Evolutionary conservation across 2,888 invertebrate species (phyloP).

Genomic region (Periphyllus acericola): DNA sequence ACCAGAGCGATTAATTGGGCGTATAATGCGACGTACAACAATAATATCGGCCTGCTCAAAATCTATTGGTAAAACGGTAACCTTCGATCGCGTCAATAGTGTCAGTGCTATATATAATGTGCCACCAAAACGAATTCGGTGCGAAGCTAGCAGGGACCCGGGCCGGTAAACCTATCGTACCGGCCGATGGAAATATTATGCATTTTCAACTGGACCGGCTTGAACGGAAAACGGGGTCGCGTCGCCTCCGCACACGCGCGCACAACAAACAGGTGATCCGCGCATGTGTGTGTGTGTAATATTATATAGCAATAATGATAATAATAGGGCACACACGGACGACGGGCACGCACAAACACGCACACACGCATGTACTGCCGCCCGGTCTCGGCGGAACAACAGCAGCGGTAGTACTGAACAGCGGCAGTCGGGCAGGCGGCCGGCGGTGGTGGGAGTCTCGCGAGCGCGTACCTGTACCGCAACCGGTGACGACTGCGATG

Average conservation of each 20-base stretch:
- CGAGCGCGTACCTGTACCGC: background rate
- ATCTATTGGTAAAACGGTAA: too few species aligned
- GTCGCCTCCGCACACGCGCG: background rate
- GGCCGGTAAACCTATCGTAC: too few species aligned
- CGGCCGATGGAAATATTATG: too few species aligned
- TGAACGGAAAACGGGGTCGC: too few species aligned
- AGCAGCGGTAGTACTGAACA: background rate
- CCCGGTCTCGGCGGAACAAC: background rate
- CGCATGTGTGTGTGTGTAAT: background rate
- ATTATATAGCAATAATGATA: background rate
- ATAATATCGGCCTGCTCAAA: too few species aligned
- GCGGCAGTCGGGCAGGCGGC: background rate
- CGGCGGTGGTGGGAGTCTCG: background rate
- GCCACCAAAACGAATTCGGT: too few species aligned
- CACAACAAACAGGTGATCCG: background rate
- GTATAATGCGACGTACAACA: too few species aligned
- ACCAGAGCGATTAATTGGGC: too few species aligned
- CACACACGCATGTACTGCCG: background rate
- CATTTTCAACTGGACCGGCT: too few species aligned
- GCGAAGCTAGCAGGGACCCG: too few species aligned
- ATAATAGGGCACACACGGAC: background rate
- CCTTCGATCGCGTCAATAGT: too few species aligned
- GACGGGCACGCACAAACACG: background rate
- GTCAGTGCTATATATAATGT: too few species aligned
- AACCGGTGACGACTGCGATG: constrained; percentile 3